A percentile compares a stretch with the other conserved stretches of the same genome.
Evolutionary conservation across 2,888 invertebrate genomes (phyloP).

Genomic region (Sinhomidia bicolor): DNA sequence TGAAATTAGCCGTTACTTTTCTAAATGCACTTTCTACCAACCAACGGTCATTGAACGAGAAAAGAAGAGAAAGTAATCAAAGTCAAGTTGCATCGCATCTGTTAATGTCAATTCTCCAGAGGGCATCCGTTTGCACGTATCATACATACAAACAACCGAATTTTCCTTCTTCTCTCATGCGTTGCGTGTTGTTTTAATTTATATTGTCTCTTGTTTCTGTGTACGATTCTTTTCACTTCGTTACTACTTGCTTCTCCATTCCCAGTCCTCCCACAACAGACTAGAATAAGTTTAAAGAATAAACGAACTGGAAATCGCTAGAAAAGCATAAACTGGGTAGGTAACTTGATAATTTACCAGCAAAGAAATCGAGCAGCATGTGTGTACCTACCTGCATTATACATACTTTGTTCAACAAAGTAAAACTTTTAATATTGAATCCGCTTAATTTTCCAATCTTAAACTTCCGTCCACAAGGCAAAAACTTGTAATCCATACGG

Average conservation of each 20-base stretch:
- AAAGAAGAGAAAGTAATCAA: neutral
- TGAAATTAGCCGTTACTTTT: constrained; percentile 5
- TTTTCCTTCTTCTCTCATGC: neutral
- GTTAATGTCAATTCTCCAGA: constrained; percentile 19
- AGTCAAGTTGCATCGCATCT: constrained; percentile 5
- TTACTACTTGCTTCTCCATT: too few relatives aligned
- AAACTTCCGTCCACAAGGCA: neutral
- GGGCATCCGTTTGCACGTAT: constrained; percentile 14
- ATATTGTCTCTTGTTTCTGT: neutral
- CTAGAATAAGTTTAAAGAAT: too few relatives aligned
- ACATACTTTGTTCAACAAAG: too few relatives aligned
- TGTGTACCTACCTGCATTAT: too few relatives aligned
- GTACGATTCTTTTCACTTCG: neutral
- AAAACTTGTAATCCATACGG: neutral
- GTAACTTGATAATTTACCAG: neutral
- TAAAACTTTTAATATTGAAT: constrained; percentile 19
- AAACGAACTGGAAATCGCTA: neutral
- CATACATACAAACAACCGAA: neutral
- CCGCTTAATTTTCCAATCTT: neutral
- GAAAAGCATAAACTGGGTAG: too few relatives aligned
- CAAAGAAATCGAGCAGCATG: too few relatives aligned
- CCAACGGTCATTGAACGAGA: neutral
- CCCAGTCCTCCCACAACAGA: neutral
- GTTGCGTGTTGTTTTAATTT: neutral
- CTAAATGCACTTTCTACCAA: neutral